phyloP scores from a whole-genome alignment of 1,140 invertebrate species.

The Vanessa tameamea region DNA sequence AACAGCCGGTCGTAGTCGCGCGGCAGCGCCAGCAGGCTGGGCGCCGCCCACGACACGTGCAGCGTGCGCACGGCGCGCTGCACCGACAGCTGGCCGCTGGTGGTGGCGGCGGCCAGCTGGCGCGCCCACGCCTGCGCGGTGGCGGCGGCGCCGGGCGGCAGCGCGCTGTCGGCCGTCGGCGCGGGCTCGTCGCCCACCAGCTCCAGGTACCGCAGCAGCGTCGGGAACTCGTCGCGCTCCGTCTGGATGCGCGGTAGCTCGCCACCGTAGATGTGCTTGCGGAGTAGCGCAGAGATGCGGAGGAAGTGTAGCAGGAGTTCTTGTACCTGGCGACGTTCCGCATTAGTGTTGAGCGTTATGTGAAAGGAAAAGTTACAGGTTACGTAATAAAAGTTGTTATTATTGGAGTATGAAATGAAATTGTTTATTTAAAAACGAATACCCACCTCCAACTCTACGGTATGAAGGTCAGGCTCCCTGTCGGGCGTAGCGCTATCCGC shows the following conservation, averaged over 20 bases:
- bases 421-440: background rate
- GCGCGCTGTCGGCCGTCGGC: slow-evolving; percentile 48
- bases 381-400: no score
- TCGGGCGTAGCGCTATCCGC: slow-evolving; percentile 41
- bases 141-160: slow-evolving; percentile 49
- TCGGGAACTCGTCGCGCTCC: slow-evolving; percentile 85
- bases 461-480: slow-evolving; percentile 6
- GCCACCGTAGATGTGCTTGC: slow-evolving; percentile 92
- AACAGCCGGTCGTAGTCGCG: slow-evolving; percentile 96
- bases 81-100: slow-evolving; percentile 80
- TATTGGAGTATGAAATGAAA: no score
- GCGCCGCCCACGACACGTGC: slow-evolving; percentile 83
- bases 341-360: no score
- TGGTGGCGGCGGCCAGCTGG: slow-evolving; percentile 68
- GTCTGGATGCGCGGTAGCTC: slow-evolving; percentile 86
- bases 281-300: slow-evolving; percentile 89
- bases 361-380: no score
- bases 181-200: slow-evolving; percentile 72
- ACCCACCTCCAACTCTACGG: slow-evolving; percentile 52
- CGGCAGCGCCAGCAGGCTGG: slow-evolving; percentile 91
- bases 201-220: slow-evolving; percentile 88
- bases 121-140: slow-evolving; percentile 84
- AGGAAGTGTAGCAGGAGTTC: slow-evolving; percentile 91
- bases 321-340: slow-evolving; percentile 82
- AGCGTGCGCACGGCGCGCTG: slow-evolving; percentile 86